Evolutionary conservation across 1,140 invertebrate species (phyloP).

Genomic region (Lysiphlebus fabarum): DNA sequence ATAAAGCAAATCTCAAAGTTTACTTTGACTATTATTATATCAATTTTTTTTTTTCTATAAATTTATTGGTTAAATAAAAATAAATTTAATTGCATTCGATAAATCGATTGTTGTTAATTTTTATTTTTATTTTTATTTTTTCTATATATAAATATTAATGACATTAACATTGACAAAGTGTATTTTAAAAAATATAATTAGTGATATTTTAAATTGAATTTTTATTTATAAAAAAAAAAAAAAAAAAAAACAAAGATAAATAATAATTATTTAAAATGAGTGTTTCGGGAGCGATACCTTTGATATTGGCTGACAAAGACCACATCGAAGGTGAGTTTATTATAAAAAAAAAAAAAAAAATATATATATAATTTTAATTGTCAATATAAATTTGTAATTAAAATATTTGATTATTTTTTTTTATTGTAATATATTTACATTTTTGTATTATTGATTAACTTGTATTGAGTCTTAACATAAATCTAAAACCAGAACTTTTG

Average conservation of each 20-base stretch:
- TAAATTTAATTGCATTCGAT: conserved; percentile 7
- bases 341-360: background rate
- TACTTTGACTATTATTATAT: background rate
- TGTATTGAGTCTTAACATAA: too few relatives aligned
- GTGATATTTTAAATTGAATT: background rate
- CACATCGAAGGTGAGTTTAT: conserved; percentile 22
- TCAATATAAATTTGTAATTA: too few relatives aligned
- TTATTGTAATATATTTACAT: too few relatives aligned
- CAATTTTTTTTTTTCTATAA: background rate
- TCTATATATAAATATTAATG: background rate
- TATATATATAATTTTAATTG: too few relatives aligned
- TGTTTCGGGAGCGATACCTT: conserved; percentile 19
- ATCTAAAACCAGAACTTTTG: background rate
- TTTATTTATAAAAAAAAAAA: too few relatives aligned
- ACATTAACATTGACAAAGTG: too few relatives aligned
- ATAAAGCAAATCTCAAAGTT: background rate
- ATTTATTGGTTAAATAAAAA: background rate
- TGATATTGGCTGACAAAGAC: conserved; percentile 21
- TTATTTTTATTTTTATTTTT: too few relatives aligned
- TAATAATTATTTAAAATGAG: conserved; percentile 16
- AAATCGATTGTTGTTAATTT: conserved; percentile 12
- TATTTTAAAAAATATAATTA: too few relatives aligned
- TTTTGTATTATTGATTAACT: too few relatives aligned
- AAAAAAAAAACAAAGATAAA: background rate
- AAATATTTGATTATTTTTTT: too few relatives aligned